These are phyloP conservation scores for Ciona savignyi DNA, from an alignment of 23 tunicate species.

Conservation along the genomic window DNA sequence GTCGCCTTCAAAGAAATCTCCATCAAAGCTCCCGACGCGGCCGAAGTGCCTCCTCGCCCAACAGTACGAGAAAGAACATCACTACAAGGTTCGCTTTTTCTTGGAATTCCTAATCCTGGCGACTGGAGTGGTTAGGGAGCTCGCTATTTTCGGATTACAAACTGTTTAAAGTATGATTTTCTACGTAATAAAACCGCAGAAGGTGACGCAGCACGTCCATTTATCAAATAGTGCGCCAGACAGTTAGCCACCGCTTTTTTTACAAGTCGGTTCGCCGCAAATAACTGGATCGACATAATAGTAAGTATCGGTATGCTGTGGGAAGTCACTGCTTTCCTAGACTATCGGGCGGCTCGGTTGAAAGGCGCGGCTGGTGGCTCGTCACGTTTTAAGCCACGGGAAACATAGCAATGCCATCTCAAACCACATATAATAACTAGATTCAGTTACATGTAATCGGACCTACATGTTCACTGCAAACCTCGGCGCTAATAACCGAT, in stretches of 20 bases:
- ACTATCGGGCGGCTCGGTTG: not conserved
- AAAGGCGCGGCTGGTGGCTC: not conserved
- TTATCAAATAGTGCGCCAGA: not conserved
- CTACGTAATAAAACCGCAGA: not conserved
- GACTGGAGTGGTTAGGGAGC: no score
- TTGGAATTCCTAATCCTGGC: no score
- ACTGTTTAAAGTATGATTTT: not conserved
- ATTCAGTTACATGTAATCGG: no score
- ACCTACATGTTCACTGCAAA: no score
- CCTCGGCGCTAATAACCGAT: no score
- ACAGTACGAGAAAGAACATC: constrained; percentile 81
- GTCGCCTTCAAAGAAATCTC: constrained; percentile 11
- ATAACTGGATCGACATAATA: not conserved
- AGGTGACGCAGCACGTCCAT: not conserved
- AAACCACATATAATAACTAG: not conserved
- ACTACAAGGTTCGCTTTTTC: constrained; percentile 52
- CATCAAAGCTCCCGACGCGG: not conserved
- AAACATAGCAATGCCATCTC: not conserved
- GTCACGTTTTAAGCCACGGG: not conserved
- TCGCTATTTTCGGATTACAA: not conserved
- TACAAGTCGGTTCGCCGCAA: not conserved
- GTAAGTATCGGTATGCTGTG: not conserved
- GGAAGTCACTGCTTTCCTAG: not conserved
- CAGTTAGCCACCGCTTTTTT: not conserved
- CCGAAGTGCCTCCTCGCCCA: constrained; percentile 14